Base-by-base conservation (phyloP, 1,140 invertebrate species). In the Uloborus diversus region DNA sequence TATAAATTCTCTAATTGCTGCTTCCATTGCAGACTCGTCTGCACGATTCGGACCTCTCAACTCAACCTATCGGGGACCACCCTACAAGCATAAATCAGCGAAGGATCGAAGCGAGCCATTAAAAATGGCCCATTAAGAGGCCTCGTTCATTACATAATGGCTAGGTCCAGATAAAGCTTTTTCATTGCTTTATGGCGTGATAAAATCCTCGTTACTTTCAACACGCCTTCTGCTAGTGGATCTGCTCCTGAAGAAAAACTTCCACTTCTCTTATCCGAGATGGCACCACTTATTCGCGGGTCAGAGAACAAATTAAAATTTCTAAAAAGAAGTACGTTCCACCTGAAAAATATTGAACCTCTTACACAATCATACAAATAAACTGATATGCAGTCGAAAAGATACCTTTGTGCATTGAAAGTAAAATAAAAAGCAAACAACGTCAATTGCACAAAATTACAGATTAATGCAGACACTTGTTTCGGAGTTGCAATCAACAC, bases 81-180 rank as follows among this genome's bases (percentile, higher is more conserved):
- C 68, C 68, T 33, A 23, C 13, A 25, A 14, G 56, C 57, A 73
- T 73, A 73, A 73, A 73, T 73, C 70, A 73, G 70, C 32, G 33
- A 25, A 11, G 51, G 70, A 59, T 56, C 49, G 47, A 56, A 73
- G 32, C 35, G 33, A 30, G 32, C 5, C 49, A 51, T 57, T 62
- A 62, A 62, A 73, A 73, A 73, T 49, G 35, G 42, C 35, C 56
- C 70, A 32, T 49, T 73, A 62, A 61, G 42, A 57, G 56, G 70
- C 37, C 37, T 73, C 61, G 62, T 73, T 73, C 70, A 73, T 73
- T 73, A 73, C 70, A 73, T 73, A 73, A 73, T 73, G 70, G 70
- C 57, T 25, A 17, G 23, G 25, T 25, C 35, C 56, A 73, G 70
- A 73, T 73, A 62, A 37, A 37, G 68, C 51, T 42, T 59, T 59